phyloP scores from a whole-genome alignment of 2,797 vertebrate genomes.

The Gallinago stenura region DNA sequence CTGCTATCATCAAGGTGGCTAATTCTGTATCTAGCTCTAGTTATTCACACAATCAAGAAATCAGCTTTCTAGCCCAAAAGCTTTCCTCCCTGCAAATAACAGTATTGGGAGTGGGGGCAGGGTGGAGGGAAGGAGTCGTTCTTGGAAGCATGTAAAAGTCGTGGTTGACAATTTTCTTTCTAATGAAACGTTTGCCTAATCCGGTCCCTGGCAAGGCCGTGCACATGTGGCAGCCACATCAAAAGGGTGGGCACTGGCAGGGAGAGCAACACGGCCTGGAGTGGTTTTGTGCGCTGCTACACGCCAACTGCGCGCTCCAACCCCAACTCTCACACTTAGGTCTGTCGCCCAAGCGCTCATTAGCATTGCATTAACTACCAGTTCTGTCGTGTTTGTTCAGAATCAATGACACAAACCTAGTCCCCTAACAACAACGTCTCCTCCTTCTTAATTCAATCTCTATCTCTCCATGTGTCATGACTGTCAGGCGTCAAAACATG shows the following conservation, averaged over 20 bases:
- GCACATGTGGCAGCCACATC: constrained; percentile 66
- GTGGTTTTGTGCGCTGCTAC: constrained; percentile 12
- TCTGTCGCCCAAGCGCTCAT: neutral
- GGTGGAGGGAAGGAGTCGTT: neutral
- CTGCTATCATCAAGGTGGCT: neutral
- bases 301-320: neutral
- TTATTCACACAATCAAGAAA: neutral
- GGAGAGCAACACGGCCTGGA: neutral
- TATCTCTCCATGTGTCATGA: neutral
- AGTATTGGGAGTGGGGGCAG: neutral
- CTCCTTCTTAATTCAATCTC: neutral
- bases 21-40: neutral
- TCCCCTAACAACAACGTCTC: neutral
- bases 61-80: neutral
- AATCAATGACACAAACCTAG: neutral
- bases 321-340: neutral
- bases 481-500: neutral
- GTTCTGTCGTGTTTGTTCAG: neutral
- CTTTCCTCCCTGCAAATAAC: neutral
- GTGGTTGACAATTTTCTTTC: constrained; percentile 6
- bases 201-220: neutral
- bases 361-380: neutral
- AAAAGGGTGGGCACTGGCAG: constrained; percentile 6
- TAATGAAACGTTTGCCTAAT: constrained; percentile 38
- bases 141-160: constrained; percentile 13